Percentiles rank a stretch among this genome's conserved stretches.
Evolutionary conservation across 2,797 vertebrate species (phyloP).

Genomic region (Peromyscus eremicus): DNA sequence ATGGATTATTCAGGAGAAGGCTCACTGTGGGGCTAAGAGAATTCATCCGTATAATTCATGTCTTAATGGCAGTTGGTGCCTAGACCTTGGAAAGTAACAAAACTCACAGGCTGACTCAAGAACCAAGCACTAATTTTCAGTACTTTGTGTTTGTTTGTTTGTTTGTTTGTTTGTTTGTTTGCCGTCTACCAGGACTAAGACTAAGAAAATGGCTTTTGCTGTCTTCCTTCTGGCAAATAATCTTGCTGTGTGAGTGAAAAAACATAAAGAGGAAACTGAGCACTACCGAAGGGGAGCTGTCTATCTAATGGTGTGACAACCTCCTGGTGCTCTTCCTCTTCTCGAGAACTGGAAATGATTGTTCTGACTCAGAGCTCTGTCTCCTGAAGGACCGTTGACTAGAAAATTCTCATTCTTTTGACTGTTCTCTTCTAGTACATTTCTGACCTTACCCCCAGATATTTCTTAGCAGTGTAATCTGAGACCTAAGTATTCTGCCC

Average conservation of each 20-base stretch:
- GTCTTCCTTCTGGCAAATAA: not conserved
- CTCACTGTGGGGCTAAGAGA: not conserved
- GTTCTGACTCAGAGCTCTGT: not conserved
- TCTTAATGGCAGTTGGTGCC: not conserved
- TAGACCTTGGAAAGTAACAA: not conserved
- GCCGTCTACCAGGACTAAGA: not conserved
- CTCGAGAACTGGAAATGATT: not conserved
- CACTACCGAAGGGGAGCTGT: too few species aligned
- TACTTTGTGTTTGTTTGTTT: not conserved
- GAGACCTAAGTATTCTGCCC: not conserved
- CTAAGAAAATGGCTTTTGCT: not conserved
- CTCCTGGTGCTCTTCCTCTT: not conserved
- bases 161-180: not conserved
- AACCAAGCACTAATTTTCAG: not conserved
- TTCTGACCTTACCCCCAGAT: not conserved
- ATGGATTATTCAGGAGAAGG: not conserved
- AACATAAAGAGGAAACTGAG: not conserved
- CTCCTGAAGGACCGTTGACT: not conserved
- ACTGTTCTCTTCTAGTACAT: not conserved
- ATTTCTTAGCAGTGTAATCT: not conserved
- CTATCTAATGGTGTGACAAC: not conserved
- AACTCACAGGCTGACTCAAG: not conserved
- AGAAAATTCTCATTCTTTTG: not conserved
- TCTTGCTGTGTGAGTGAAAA: not conserved
- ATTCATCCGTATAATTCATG: not conserved